Base-by-base conservation (phyloP, 2,113 vertebrate species). In the Cyrtonyx montezumae region DNA sequence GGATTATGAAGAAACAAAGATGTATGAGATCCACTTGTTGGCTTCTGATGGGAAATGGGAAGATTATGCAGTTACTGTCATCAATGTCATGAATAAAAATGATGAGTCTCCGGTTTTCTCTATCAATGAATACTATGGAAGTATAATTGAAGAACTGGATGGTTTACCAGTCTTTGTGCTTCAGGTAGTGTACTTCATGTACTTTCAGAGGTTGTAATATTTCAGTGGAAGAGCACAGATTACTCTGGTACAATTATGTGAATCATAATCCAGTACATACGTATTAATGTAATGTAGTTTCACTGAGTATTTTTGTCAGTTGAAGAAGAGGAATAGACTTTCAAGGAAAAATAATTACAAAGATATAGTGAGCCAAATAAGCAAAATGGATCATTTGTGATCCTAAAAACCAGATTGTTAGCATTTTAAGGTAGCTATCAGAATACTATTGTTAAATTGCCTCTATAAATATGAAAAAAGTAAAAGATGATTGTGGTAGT, bases 1-100 rank as follows among this genome's bases (percentile, higher is more conserved):
- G 96, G 98, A 99, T 97, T 99, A 98, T 32, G 98, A 99, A 93
- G 97, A 97, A 91, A 98, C 96, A 78, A 98, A 98, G 97, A 97
- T 97, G 86, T 98, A 98, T 94, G 98, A 98, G 87, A 98, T 99
- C 40, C 98, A 98, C 30, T 83, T 99, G 65, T 95, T 99, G 96
- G 98, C 98, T 28, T 99, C 98, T 25, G 98, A 99, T 68, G 98
- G 99, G 22, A 99, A 99, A 91, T 99, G 98, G 99, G 98, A 99
- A 90, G 98, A 99, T 94, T 98, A 98, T 86, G 96, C 98, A 15
- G 95, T 98, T n/a, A 90, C 98, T 70, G 93, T 98, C 22, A 98
- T 99, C 48, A 98, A 93, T 46, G 95, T 99, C 36, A 88, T 98
- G 9, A 99, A 99, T 97, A 98, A 98, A 97, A 99, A 99, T 18